These are phyloP conservation scores for Lophura swinhoii DNA, from an alignment of 2,797 vertebrate species.

Conservation along the genomic window DNA sequence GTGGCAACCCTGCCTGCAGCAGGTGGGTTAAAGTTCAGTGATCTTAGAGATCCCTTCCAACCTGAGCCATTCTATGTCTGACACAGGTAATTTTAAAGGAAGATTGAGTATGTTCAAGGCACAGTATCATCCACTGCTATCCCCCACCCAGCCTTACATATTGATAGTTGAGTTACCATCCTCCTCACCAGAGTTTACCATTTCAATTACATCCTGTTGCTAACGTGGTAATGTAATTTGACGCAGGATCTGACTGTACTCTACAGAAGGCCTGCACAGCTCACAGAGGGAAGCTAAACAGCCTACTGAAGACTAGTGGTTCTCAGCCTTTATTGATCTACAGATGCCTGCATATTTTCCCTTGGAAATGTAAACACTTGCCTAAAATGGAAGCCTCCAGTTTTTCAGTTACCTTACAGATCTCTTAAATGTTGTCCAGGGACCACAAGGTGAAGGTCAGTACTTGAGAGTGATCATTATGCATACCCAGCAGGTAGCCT, in stretches of 20 bases:
- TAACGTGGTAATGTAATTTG: neutral
- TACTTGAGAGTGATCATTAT: neutral
- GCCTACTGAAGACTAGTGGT: neutral
- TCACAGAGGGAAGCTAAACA: neutral
- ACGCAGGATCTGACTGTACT: neutral
- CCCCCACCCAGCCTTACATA: neutral
- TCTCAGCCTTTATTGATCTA: constrained; percentile 46
- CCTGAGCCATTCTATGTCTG: too few species aligned
- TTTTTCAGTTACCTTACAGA: constrained; percentile 9
- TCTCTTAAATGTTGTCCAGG: neutral
- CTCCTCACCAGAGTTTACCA: accelerated
- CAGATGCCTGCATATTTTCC: constrained; percentile 4
- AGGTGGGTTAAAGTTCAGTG: too few species aligned
- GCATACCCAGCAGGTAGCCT: neutral
- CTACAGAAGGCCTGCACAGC: neutral
- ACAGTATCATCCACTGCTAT: accelerated
- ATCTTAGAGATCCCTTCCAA: too few species aligned
- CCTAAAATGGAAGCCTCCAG: neutral
- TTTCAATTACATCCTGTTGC: neutral
- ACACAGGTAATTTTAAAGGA: neutral
- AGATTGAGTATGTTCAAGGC: neutral
- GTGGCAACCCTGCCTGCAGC: too few species aligned
- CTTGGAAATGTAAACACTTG: constrained; percentile 43
- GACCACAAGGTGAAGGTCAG: neutral
- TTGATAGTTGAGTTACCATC: neutral